Conservation (phyloP, 2,113 vertebrate species). For the Stigmatopora argus region DNA sequence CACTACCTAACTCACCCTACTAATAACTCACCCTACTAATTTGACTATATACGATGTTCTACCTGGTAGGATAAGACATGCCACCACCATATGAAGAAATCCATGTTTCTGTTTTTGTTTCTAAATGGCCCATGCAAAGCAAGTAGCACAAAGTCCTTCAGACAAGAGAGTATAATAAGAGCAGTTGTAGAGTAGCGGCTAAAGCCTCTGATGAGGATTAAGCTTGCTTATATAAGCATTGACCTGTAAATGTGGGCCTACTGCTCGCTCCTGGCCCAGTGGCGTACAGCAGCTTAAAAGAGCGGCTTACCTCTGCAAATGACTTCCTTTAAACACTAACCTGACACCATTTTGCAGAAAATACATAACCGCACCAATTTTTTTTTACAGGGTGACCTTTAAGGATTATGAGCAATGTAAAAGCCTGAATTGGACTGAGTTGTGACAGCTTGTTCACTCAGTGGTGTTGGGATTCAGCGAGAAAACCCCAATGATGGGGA, state of each 20-base stretch:
- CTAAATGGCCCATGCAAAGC: no score
- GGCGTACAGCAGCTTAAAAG: conserved; percentile 45
- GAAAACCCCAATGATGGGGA: neutral
- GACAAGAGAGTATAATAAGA: conserved; percentile 31
- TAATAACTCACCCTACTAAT: no score
- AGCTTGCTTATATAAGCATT: conserved; percentile 58
- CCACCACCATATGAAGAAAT: neutral
- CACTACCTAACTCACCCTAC: no score
- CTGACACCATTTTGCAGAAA: conserved; percentile 16
- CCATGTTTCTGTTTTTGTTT: neutral
- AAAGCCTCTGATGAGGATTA: conserved; percentile 44
- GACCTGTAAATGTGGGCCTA: conserved; percentile 51
- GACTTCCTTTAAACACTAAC: conserved; percentile 40
- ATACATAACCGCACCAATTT: neutral
- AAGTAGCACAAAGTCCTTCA: neutral
- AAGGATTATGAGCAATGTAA: neutral
- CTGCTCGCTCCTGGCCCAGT: conserved; percentile 45
- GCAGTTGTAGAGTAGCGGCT: conserved; percentile 29
- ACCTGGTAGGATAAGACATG: neutral
- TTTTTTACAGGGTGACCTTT: neutral
- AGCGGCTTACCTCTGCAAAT: conserved; percentile 48
- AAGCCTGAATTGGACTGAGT: neutral
- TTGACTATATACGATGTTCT: no score
- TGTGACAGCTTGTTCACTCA: neutral
- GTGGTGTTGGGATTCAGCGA: neutral